Evolutionary conservation across 2,888 invertebrate genomes (phyloP).

Genomic region (Calliopum simillimum): DNA sequence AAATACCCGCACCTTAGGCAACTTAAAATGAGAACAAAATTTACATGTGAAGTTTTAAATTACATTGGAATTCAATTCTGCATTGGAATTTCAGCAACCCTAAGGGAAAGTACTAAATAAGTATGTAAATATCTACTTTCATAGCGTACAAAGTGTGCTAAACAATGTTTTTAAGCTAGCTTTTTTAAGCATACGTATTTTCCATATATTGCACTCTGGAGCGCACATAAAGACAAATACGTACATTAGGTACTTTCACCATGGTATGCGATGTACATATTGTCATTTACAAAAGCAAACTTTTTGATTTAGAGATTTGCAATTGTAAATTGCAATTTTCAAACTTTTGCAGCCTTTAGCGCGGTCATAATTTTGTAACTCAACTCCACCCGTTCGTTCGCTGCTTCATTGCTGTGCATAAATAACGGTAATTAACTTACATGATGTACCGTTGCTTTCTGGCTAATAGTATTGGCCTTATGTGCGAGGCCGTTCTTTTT

Average conservation of each 20-base stretch:
- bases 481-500: constrained; percentile 66
- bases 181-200: too few relatives aligned
- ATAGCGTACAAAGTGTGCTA: too few relatives aligned
- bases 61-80: too few relatives aligned
- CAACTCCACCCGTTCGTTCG: background rate
- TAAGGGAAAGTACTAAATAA: too few relatives aligned
- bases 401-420: constrained; percentile 3
- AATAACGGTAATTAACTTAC: constrained; percentile 69
- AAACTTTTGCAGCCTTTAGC: constrained; percentile 31
- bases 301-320: constrained; percentile 42
- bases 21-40: too few relatives aligned
- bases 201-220: too few relatives aligned
- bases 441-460: constrained; percentile 75
- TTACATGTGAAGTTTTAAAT: too few relatives aligned
- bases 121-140: too few relatives aligned
- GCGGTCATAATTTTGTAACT: too few relatives aligned
- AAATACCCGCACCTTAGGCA: background rate
- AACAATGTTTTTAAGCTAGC: too few relatives aligned
- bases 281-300: constrained; percentile 30
- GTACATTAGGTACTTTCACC: background rate
- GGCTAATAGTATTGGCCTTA: constrained; percentile 69
- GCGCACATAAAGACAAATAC: too few relatives aligned
- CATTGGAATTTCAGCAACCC: too few relatives aligned
- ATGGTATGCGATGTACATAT: background rate
- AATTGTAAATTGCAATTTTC: constrained; percentile 45